Evolutionary conservation across 2,888 invertebrate species (phyloP).

Genomic region (Sinodicranocentrus sp.): DNA sequence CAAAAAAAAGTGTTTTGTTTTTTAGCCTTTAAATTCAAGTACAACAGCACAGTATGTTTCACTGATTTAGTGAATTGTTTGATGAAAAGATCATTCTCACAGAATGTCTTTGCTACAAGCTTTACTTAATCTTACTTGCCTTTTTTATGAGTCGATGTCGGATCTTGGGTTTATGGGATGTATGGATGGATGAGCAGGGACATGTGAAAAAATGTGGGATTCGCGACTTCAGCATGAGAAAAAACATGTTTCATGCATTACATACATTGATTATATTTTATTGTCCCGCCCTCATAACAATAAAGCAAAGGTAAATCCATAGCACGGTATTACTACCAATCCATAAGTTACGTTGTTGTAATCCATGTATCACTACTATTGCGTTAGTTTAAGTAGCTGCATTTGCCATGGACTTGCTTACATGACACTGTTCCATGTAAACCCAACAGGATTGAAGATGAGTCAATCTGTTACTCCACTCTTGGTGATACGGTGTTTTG

Average conservation of each 20-base stretch:
- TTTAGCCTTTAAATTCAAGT: not conserved
- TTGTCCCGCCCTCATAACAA: no score
- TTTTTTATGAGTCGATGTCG: not conserved
- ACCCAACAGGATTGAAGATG: no score
- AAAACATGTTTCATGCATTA: slow-evolving; percentile 25
- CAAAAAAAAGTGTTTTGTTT: not conserved
- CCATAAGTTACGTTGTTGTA: no score
- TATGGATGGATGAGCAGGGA: slow-evolving; percentile 27
- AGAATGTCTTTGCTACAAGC: slow-evolving; percentile 6
- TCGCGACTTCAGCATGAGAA: not conserved
- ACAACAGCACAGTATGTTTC: not conserved
- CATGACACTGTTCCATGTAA: no score
- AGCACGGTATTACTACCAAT: no score
- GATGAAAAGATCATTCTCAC: not conserved
- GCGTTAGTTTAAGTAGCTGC: no score
- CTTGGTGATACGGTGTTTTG: no score
- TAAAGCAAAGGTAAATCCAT: no score
- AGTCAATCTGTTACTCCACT: no score
- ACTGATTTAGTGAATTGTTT: not conserved
- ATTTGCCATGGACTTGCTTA: no score
- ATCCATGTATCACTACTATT: no score
- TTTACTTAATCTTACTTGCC: not conserved
- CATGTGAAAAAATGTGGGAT: slow-evolving; percentile 24
- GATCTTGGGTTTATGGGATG: slow-evolving; percentile 13
- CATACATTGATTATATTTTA: no score